Conservation (phyloP, 1,140 invertebrate species). For the Brachionus paranguensis region DNA sequence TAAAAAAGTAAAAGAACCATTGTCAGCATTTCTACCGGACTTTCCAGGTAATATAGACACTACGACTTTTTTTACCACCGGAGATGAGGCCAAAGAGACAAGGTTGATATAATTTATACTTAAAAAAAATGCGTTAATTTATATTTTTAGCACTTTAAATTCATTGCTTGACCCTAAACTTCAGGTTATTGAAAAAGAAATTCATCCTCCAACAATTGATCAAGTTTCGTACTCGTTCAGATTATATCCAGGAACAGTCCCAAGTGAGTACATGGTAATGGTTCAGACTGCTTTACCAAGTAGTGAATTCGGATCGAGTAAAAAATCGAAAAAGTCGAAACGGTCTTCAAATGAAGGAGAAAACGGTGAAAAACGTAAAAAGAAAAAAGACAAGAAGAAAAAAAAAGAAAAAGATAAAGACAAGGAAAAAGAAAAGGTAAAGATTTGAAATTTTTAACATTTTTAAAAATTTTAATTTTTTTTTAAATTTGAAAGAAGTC, state of each 20-base stretch:
- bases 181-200: conserved; percentile 28
- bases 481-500: neutral
- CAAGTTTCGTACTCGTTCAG: neutral
- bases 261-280: conserved; percentile 22
- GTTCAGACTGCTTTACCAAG: conserved; percentile 23
- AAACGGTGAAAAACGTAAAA: conserved; percentile 30
- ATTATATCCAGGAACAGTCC: neutral
- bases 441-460: neutral
- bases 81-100: conserved; percentile 24
- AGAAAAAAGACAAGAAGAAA: conserved; percentile 39
- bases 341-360: conserved; percentile 32
- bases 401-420: conserved; percentile 40
- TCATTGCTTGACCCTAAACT: conserved; percentile 18
- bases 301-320: neutral
- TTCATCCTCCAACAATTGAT: neutral
- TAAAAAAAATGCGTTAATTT: neutral
- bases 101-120: neutral
- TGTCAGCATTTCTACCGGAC: conserved; percentile 36
- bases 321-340: conserved; percentile 35
- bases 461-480: neutral
- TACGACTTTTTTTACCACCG: neutral
- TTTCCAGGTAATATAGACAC: conserved; percentile 38
- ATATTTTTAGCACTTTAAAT: neutral
- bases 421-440: conserved; percentile 37
- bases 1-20: conserved; percentile 39